Evolutionary conservation across 2,797 vertebrate species (phyloP).

Genomic region (Threskiornis aethiopicus): DNA sequence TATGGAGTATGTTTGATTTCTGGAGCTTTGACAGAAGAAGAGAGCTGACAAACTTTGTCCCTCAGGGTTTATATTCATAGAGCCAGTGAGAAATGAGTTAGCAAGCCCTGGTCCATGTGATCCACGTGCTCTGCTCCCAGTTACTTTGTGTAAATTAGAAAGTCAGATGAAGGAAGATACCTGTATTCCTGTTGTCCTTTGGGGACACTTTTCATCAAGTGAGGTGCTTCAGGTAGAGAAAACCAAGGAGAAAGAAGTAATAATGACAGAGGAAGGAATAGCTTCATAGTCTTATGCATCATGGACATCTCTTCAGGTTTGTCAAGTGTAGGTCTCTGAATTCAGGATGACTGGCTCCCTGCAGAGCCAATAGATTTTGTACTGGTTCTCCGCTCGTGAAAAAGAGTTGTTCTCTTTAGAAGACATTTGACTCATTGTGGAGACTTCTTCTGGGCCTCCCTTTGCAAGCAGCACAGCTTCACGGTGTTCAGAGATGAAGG

Average conservation of each 20-base stretch:
- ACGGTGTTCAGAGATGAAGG: neutral
- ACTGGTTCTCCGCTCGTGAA: neutral
- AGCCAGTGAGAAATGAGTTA: neutral
- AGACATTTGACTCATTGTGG: neutral
- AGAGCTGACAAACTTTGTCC: neutral
- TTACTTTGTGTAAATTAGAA: neutral
- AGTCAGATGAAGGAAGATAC: neutral
- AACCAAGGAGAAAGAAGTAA: neutral
- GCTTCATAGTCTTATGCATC: neutral
- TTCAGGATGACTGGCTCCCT: neutral
- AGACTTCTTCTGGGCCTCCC: neutral
- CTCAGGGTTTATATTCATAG: rapidly evolving
- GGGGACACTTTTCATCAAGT: neutral
- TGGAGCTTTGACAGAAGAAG: neutral
- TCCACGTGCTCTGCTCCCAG: neutral
- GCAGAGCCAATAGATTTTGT: neutral
- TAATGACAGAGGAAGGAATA: neutral
- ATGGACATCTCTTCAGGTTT: neutral
- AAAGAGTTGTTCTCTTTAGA: neutral
- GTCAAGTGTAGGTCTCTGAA: neutral
- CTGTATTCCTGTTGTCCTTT: neutral
- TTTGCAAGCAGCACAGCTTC: neutral
- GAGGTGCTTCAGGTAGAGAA: neutral
- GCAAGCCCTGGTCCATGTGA: rapidly evolving
- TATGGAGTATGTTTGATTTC: neutral